Conservation (phyloP, 2,797 vertebrate genomes). For the Sebastes minor region DNA sequence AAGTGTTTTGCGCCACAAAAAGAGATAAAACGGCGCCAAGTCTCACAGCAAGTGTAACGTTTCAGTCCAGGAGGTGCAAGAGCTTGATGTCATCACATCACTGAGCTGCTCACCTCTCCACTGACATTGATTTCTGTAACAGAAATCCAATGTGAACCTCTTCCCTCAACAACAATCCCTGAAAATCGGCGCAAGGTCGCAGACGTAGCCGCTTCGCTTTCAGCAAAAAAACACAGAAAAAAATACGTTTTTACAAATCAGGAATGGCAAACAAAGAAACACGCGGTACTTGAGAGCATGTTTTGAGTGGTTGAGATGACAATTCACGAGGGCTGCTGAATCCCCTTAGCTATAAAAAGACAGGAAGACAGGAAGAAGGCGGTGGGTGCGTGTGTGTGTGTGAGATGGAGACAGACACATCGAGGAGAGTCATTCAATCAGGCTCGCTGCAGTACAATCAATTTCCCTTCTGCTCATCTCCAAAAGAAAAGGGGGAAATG, state of each 20-base stretch:
- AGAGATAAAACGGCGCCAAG: not conserved
- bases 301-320: slow-evolving; percentile 11
- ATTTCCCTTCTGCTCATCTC: slow-evolving; percentile 38
- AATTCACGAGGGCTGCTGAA: slow-evolving; percentile 15
- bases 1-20: slow-evolving; percentile 22
- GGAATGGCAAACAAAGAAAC: not conserved
- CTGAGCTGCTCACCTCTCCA: slow-evolving; percentile 18
- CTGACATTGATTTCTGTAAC: slow-evolving; percentile 60
- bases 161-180: not conserved
- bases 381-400: not conserved
- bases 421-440: not conserved
- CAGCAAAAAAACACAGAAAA: slow-evolving; percentile 8
- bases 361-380: not conserved
- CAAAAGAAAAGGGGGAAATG: not conserved
- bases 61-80: slow-evolving; percentile 2
- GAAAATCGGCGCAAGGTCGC: not conserved
- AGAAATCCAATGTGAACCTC: slow-evolving; percentile 41
- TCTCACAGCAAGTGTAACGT: slow-evolving; percentile 15
- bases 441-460: slow-evolving; percentile 38
- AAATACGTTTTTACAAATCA: slow-evolving; percentile 16
- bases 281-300: not conserved
- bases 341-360: slow-evolving; percentile 40
- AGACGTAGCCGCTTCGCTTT: not conserved
- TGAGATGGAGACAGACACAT: not conserved
- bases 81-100: not conserved